Evolutionary conservation across 2,888 invertebrate genomes (phyloP).

Genomic region (Glomeris marginata): DNA sequence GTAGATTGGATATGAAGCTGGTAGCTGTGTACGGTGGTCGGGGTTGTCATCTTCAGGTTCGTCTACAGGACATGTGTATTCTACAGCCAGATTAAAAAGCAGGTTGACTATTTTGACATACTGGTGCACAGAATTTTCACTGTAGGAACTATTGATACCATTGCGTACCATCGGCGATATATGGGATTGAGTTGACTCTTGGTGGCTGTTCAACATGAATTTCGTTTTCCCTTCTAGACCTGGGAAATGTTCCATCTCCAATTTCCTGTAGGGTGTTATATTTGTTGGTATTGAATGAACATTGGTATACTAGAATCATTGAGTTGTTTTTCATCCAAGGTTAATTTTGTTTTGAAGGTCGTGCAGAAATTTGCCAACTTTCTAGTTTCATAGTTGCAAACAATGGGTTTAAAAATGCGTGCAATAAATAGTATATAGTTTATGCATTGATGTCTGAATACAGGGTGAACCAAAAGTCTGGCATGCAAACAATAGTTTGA

Average conservation of each 20-base stretch:
- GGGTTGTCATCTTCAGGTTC: not conserved
- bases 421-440: too few relatives aligned
- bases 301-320: too few relatives aligned
- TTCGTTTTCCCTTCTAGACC: conserved; percentile 11
- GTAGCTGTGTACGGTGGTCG: not conserved
- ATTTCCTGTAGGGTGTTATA: not conserved
- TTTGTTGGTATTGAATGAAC: not conserved
- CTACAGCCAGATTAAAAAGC: not conserved
- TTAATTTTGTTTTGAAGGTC: too few relatives aligned
- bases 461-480: too few relatives aligned
- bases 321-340: too few relatives aligned
- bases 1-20: conserved; percentile 10
- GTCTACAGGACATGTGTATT: conserved; percentile 8
- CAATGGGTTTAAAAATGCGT: too few relatives aligned
- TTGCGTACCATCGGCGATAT: too few relatives aligned
- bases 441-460: too few relatives aligned
- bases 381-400: too few relatives aligned
- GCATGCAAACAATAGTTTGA: too few relatives aligned
- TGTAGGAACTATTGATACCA: too few relatives aligned
- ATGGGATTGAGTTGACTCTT: not conserved
- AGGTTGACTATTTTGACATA: not conserved
- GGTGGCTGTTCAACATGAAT: conserved; percentile 4
- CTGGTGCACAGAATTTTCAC: not conserved
- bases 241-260: conserved; percentile 13
- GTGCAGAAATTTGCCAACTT: too few relatives aligned